A percentile compares a stretch with the other conserved stretches of the same genome.
Conservation (phyloP, 2,113 vertebrate species). For the Cepphus grylle region DNA sequence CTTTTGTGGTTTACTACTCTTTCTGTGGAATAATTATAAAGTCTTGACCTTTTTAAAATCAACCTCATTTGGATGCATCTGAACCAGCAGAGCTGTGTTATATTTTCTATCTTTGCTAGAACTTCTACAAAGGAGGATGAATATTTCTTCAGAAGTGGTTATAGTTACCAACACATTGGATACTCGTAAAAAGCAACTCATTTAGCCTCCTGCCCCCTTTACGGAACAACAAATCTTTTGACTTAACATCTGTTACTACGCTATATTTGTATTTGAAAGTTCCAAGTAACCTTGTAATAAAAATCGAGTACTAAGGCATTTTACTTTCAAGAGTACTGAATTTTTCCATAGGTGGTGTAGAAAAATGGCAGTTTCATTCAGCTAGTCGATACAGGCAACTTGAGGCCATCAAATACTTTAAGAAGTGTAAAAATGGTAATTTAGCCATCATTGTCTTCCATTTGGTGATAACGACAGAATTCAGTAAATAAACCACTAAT, state of each 20-base stretch:
- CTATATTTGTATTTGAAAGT: conserved; percentile 41
- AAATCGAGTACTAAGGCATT: neutral
- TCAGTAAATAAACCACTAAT: conserved; percentile 59
- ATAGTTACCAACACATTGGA: conserved; percentile 78
- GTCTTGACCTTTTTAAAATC: conserved; percentile 84
- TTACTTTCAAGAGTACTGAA: neutral
- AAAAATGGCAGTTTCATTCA: neutral
- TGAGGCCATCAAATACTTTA: conserved; percentile 12
- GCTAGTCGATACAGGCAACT: neutral
- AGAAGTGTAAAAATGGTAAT: conserved; percentile 24
- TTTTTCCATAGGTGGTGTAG: conserved; percentile 52
- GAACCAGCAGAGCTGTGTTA: conserved; percentile 94
- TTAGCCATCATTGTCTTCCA: conserved; percentile 80
- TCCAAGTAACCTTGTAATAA: conserved; percentile 38
- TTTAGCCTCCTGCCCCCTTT: conserved; percentile 42
- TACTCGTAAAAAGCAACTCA: conserved; percentile 28
- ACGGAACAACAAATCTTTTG: conserved; percentile 53
- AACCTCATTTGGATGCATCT: conserved; percentile 80
- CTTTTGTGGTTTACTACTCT: conserved; percentile 81
- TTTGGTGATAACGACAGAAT: conserved; percentile 60
- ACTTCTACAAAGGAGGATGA: conserved; percentile 82
- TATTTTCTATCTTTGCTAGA: conserved; percentile 98
- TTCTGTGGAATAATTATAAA: conserved; percentile 85
- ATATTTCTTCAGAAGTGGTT: conserved; percentile 87
- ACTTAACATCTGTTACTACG: conserved; percentile 40